Base-by-base conservation (phyloP, 2,888 invertebrate genomes). In the Rhagonycha lutea region DNA sequence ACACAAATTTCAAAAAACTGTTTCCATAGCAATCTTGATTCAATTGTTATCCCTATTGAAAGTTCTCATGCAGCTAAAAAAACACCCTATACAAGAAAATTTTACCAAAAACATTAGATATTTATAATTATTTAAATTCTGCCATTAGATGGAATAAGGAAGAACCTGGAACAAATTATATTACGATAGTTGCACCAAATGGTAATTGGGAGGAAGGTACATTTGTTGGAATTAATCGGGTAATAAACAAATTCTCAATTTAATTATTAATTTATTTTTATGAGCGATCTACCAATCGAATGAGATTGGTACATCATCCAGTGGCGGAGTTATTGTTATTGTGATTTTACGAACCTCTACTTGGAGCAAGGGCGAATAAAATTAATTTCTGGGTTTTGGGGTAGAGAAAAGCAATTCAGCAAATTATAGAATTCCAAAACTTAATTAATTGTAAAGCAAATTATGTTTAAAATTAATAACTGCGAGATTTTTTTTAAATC, bases 171-270 rank as follows among this genome's bases (percentile, higher is more conserved):
- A 76, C 79, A 68, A 78, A 79, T 9, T 80, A 81, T 32, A 72
- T 89, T 72, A 84, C 85, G 80, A 87, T 90, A 12, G 89, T 86
- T 73, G 88, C 88, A 69, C 89, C 89, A 1, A 83, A 84, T 47
- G 89, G 89, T 47, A 85, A 88, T 69, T 82, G 87, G 29, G 72
- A 70, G 18, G 86, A 87, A 78, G 90, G 89, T 26, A 86, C 84
- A 28, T 84, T 86, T 69, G 76, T 87, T 72, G 83, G 82, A 11
- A 79, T 84, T 29, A 73, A 77, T 24, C 71, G 80, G 77, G 81
- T 78, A 65, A 65, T 65, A 65, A 65, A 63, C 5, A 0, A 14
- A 63, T 63, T 12, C 18, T 5, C 14, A 18, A 18, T 26, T 26
- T 32, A 12, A 32, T 32, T 32, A 12, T 47, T n/a, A n/a, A 47